Conservation (phyloP, 2,113 vertebrate species). For the Ceyx melanurus region DNA sequence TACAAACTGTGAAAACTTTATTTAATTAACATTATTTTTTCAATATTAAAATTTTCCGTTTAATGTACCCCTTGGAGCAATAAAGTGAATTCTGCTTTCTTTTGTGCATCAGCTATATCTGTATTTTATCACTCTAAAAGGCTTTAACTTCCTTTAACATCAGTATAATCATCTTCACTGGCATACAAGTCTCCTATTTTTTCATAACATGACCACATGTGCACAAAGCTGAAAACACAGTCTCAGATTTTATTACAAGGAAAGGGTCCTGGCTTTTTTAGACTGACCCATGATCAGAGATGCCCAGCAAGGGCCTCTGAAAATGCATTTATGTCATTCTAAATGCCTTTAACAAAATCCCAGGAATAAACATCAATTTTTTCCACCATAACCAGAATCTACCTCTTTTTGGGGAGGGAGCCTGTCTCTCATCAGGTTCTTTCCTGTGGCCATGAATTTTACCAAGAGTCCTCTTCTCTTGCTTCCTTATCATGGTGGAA, state of each 20-base stretch:
- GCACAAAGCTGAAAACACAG: neutral
- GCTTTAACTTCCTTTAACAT: neutral
- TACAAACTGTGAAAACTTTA: neutral
- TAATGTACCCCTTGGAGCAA: neutral
- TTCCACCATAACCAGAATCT: neutral
- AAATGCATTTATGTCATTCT: neutral
- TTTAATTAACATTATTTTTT: neutral
- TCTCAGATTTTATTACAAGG: neutral
- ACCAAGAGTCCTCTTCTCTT: neutral
- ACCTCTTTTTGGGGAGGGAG: neutral
- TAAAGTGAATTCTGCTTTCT: neutral
- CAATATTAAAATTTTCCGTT: neutral
- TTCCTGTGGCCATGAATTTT: neutral
- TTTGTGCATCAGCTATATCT: neutral
- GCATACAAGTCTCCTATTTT: neutral
- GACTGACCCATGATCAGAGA: neutral
- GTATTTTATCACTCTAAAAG: neutral
- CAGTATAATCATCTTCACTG: neutral
- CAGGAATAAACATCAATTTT: neutral
- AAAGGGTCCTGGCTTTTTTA: neutral
- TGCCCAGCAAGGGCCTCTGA: neutral
- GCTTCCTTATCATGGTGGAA: neutral
- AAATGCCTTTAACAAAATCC: neutral
- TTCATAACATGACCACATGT: neutral
- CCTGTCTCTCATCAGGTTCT: neutral